A percentile compares a stretch with the other conserved stretches of the same genome.
Evolutionary conservation across 2,888 invertebrate species (phyloP).

Genomic region (Muscina levida): DNA sequence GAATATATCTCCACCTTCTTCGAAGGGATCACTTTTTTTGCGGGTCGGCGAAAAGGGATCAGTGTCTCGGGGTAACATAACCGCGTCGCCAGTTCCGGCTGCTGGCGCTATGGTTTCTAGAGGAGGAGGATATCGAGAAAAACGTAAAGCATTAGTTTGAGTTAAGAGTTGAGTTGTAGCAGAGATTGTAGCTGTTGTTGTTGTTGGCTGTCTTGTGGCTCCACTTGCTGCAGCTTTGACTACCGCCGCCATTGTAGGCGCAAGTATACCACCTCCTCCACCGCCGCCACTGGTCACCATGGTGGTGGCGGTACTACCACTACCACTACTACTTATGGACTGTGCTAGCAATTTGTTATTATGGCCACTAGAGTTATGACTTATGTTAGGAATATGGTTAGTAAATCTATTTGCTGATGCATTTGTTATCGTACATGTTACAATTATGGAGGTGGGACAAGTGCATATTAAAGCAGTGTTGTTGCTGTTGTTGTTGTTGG

Average conservation of each 20-base stretch:
- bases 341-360: slow-evolving; percentile 24
- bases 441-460: slow-evolving; percentile 70
- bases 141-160: slow-evolving; percentile 64
- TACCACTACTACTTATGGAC: slow-evolving; percentile 11
- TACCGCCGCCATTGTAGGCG: slow-evolving; percentile 33
- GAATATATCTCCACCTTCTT: slow-evolving; percentile 79
- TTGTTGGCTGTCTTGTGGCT: slow-evolving; percentile 17
- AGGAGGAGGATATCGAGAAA: slow-evolving; percentile 64
- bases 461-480: slow-evolving; percentile 73
- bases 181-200: slow-evolving; percentile 31
- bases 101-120: slow-evolving; percentile 67
- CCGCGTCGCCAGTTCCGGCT: slow-evolving; percentile 75
- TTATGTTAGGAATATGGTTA: slow-evolving; percentile 43
- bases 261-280: slow-evolving; percentile 38
- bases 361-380: slow-evolving; percentile 1
- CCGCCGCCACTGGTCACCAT: slow-evolving; percentile 1
- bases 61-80: slow-evolving; percentile 79
- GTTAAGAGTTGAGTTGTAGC: slow-evolving; percentile 37
- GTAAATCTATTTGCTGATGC: slow-evolving; percentile 57
- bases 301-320: slow-evolving; percentile 36
- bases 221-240: slow-evolving; percentile 9
- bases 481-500: slow-evolving; percentile 58
- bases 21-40: slow-evolving; percentile 85
- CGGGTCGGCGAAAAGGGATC: slow-evolving; percentile 80
- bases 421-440: slow-evolving; percentile 60